phyloP scores from a whole-genome alignment of 2,888 invertebrate species.

The Himalopsyche tibetana region DNA sequence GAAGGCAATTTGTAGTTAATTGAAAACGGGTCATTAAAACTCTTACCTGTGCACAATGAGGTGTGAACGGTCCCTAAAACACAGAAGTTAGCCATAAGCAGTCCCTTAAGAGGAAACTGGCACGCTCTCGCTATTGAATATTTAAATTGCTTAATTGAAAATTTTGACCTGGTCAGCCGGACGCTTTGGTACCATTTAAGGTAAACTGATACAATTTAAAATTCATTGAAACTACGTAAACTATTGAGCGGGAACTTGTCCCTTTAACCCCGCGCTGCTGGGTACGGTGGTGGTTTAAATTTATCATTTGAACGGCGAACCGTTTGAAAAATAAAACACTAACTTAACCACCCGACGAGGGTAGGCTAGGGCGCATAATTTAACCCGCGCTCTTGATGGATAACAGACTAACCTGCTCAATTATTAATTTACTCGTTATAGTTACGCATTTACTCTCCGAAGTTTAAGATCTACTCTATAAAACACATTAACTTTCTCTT shows the following conservation, averaged over 20 bases:
- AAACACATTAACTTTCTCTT: conserved; percentile 42
- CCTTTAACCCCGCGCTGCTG: neutral
- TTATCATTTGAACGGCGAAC: conserved; percentile 47
- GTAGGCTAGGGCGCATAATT: conserved; percentile 37
- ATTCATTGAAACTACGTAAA: conserved; percentile 57
- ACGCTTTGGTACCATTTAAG: conserved; percentile 31
- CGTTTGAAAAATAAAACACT: conserved; percentile 50
- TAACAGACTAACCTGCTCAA: conserved; percentile 52
- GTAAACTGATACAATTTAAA: conserved; percentile 50
- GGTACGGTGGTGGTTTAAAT: neutral
- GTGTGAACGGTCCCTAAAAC: conserved; percentile 40
- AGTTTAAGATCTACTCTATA: conserved; percentile 54
- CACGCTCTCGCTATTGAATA: conserved; percentile 52
- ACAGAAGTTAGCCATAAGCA: conserved; percentile 36
- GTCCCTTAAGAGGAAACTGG: conserved; percentile 22
- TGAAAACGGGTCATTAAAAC: conserved; percentile 42
- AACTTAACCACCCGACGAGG: conserved; percentile 35
- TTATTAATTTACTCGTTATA: conserved; percentile 46
- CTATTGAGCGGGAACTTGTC: conserved; percentile 53
- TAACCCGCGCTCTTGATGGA: conserved; percentile 22
- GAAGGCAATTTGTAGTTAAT: conserved; percentile 18
- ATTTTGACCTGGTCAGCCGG: conserved; percentile 55
- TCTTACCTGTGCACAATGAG: conserved; percentile 31
- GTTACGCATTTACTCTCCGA: conserved; percentile 49
- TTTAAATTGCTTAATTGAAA: conserved; percentile 60